A percentile compares a stretch with the other conserved stretches of the same genome.
Conservation (phyloP, 2,113 vertebrate species). For the Nyctibius bracteatus region DNA sequence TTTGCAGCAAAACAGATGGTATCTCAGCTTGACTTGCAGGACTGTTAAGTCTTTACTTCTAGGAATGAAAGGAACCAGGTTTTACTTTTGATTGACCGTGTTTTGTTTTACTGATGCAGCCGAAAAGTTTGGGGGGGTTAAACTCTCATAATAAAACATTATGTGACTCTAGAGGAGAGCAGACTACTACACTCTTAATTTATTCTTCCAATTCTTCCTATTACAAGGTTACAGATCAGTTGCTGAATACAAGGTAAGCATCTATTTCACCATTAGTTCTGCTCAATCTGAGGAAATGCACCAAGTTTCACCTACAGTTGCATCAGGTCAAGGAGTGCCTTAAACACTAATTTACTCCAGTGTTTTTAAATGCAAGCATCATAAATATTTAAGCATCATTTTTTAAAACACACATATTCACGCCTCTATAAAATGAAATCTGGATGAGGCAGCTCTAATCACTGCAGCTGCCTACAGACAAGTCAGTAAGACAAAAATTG, state of each 20-base stretch:
- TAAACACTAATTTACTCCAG: not conserved
- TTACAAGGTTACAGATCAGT: not conserved
- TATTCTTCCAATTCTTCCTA: not conserved
- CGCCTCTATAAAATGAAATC: not conserved
- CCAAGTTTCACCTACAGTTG: not conserved
- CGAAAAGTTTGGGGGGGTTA: not conserved
- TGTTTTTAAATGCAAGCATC: not conserved
- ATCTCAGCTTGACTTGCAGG: not conserved
- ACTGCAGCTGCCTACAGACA: not conserved
- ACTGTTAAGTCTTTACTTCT: not conserved
- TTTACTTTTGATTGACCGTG: not conserved
- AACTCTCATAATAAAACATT: not conserved
- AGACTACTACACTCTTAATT: not conserved
- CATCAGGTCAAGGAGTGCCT: not conserved
- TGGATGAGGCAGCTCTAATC: not conserved
- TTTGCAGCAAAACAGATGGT: not conserved
- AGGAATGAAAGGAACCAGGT: not conserved
- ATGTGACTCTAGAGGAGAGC: not conserved
- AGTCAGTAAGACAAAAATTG: not conserved
- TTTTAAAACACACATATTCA: not conserved
- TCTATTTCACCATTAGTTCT: not conserved
- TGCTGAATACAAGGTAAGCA: not conserved
- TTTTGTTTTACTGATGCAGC: not conserved
- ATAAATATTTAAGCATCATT: not conserved
- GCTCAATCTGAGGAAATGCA: not conserved